Conservation (phyloP, 1,140 invertebrate genomes). For the Drosophila elegans region DNA sequence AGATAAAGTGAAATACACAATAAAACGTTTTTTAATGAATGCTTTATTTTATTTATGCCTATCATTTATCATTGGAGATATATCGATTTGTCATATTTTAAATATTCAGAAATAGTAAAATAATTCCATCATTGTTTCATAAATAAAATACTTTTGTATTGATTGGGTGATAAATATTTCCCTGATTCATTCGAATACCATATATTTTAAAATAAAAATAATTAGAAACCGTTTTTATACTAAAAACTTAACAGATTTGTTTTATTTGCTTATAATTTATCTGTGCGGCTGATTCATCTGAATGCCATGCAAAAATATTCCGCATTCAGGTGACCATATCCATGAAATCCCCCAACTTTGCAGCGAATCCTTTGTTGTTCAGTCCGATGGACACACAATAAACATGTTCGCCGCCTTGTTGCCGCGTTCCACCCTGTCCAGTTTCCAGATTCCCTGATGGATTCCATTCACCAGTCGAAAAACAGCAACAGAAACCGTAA, state of each 20-base stretch:
- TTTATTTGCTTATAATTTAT: neutral
- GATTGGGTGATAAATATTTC: too few species aligned
- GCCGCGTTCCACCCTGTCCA: slow-evolving; percentile 1
- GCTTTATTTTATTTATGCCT: too few species aligned
- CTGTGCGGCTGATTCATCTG: slow-evolving; percentile 14
- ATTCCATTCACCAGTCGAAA: slow-evolving; percentile 44
- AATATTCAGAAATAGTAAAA: too few species aligned
- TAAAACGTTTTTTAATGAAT: neutral
- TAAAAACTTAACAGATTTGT: too few species aligned
- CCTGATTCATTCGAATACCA: too few species aligned
- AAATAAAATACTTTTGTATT: too few species aligned
- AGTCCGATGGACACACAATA: slow-evolving; percentile 35
- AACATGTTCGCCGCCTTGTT: slow-evolving; percentile 31
- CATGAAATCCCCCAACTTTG: neutral
- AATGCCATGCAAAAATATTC: slow-evolving; percentile 26
- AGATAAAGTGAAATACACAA: too few species aligned
- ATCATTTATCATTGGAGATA: too few species aligned
- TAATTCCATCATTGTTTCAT: too few species aligned
- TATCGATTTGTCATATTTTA: too few species aligned
- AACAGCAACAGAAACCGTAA: slow-evolving; percentile 9
- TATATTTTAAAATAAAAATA: too few species aligned
- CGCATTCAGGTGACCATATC: slow-evolving; percentile 26
- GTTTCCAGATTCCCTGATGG: slow-evolving; percentile 33
- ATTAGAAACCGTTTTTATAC: too few species aligned
- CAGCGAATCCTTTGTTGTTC: slow-evolving; percentile 21